Conservation (phyloP, 1,140 invertebrate species). For the Conus ventricosus region DNA sequence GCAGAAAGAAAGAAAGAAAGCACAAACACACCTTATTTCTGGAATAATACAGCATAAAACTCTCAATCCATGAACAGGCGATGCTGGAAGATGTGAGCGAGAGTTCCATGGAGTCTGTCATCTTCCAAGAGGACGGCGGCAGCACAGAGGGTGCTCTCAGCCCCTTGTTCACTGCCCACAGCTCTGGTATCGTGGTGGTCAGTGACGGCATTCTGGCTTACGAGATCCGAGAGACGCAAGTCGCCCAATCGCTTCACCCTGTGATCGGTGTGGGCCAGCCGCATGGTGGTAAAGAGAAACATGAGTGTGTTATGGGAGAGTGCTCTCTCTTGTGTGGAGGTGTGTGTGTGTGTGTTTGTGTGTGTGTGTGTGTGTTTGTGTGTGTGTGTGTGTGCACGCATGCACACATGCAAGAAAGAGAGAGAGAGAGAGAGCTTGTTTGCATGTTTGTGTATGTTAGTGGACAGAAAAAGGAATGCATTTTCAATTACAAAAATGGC, state of each 20-base stretch:
- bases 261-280: not conserved
- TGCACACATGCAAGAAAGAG: too few species aligned
- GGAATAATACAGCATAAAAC: too few species aligned
- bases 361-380: too few species aligned
- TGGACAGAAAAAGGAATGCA: too few species aligned
- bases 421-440: too few species aligned
- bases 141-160: not conserved
- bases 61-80: not conserved
- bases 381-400: too few species aligned
- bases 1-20: too few species aligned
- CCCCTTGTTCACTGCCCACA: conserved; percentile 28
- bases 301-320: not conserved
- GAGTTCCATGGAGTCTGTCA: conserved; percentile 37
- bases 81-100: conserved; percentile 47
- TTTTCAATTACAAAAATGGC: too few species aligned
- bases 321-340: too few species aligned
- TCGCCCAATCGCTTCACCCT: not conserved
- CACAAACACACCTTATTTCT: too few species aligned
- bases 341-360: too few species aligned
- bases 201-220: conserved; percentile 32
- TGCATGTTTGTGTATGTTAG: too few species aligned
- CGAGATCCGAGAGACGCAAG: not conserved
- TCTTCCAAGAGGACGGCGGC: not conserved
- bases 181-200: conserved; percentile 44
- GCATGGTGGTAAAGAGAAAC: not conserved